Evolutionary conservation across 2,888 invertebrate species (phyloP), one percentile per base, ranked within the genome.

Genomic region (Taphrorychus bicolor): DNA sequence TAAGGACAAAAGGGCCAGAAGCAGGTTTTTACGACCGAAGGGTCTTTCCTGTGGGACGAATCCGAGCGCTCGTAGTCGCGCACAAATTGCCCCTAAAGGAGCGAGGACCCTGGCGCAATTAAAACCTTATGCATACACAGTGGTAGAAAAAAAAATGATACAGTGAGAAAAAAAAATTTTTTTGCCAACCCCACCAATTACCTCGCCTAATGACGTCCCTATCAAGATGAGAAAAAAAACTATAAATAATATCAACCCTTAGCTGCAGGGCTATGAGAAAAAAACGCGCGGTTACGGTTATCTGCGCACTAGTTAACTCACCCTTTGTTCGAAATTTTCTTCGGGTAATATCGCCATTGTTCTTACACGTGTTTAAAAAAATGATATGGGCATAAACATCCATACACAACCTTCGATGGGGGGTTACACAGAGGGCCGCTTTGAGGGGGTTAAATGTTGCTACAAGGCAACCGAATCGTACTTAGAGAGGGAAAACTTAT

Each of bases 161-260:
- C 5, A 17, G 40, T 41, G 52, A 57, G 60, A 66, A 57, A 21
- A 22, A 18, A 51, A 22, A 2, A 16, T 16, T 2, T 48, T 48
- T 48, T n/a, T 52, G 2, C 7, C 57, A 57, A 63, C 63, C 57
- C 63, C 18, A 48, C 19, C 57, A 57, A 63, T 63, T 63, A 63
- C 24, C 48, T 18, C 40, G 23, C 16, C 24, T 45, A 61, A 61
- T 60, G 32, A 32, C 32, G 32, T 40, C 49, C 52, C 19, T 19
- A 21, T 59, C 45, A 60, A 51, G 14, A 52, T 66, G 59, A 71
- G 11, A 71, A 73, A 73, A 73, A 73, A 73, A 61, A 56, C 67
- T 66, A 71, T 70, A 72, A 73, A 72, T 72, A 72, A 72, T 72
- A 71, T 71, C 72, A 72, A 72, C 72, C 73, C 70, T 70, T 70